Evolutionary conservation across 2,888 invertebrate species (phyloP), one percentile per base, ranked within the genome.

Genomic region (Onthophagus sagittarius): DNA sequence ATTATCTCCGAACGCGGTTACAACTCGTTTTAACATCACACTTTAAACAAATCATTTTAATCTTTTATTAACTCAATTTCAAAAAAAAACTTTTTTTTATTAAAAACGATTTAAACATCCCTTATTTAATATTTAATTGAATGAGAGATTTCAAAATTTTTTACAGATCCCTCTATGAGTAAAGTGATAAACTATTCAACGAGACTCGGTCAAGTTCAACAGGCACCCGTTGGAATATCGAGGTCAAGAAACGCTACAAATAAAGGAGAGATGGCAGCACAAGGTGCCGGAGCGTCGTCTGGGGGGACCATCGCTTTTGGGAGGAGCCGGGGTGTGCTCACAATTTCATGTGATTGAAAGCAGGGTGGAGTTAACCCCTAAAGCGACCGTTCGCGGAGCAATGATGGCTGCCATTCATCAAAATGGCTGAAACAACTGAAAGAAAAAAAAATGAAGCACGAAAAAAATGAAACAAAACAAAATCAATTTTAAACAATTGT

Each of bases 351-450:
- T 88, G 88, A 88, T 88, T 88, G 88, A 88, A 86, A 86, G 86
- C 86, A 86, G 88, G 88, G 88, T 88, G 88, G 88, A 88, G 88
- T 84, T 82, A 80, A 81, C 83, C 83, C 82, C 81, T 79, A 80
- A 77, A 80, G 79, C 83, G 82, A 11, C 39, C 39, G 81, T 81
- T 83, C 83, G 87, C 84, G 81, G 84, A 85, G 85, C 87, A 87
- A 88, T 87, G 87, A 88, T 88, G 88, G 88, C 88, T 86, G 87
- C 88, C 85, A 88, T 88, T 86, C 85, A 88, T 87, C 87, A 88
- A 87, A 86, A 88, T 88, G 88, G 88, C 88, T 85, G 83, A 23
- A 23, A 23, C 85, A 78, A 53, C 39, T 53, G 39, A 53, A 53
- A 53, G 77, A 76, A 77, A 78, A 78, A 78, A 75, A 23, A 23